phyloP scores from a whole-genome alignment of 2,797 vertebrate species.

The Hafferia zeledoni region DNA sequence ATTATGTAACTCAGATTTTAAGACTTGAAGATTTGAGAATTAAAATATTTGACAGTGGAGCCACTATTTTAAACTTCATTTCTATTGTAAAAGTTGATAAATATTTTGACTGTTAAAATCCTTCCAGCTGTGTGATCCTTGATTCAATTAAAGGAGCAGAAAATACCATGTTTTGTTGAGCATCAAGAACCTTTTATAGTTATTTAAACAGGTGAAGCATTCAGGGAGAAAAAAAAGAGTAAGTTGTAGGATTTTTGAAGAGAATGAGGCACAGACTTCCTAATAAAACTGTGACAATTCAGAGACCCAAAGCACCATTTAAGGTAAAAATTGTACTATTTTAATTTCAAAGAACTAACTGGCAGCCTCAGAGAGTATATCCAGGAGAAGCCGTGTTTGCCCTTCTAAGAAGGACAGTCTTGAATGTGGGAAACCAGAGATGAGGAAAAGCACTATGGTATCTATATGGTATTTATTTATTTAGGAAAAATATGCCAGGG shows the following conservation, averaged over 20 bases:
- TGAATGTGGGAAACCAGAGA: background rate
- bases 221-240: background rate
- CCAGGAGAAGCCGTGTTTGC: background rate
- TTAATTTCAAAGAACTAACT: background rate
- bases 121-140: background rate
- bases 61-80: background rate
- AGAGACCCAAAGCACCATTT: background rate
- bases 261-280: background rate
- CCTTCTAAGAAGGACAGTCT: background rate
- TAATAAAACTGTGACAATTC: background rate
- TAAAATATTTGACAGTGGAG: background rate
- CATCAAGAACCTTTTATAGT: background rate
- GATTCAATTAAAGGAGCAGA: background rate
- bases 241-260: background rate
- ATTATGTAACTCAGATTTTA: background rate
- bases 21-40: background rate
- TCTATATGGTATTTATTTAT: background rate
- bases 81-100: background rate
- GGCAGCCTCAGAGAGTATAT: background rate
- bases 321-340: background rate
- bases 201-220: background rate
- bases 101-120: slow-evolving; percentile 19
- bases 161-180: background rate
- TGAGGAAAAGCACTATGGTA: background rate
- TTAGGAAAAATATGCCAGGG: background rate